These are phyloP conservation scores for Chaetops frenatus DNA, from an alignment of 2,113 vertebrate species.

Conservation along the genomic window DNA sequence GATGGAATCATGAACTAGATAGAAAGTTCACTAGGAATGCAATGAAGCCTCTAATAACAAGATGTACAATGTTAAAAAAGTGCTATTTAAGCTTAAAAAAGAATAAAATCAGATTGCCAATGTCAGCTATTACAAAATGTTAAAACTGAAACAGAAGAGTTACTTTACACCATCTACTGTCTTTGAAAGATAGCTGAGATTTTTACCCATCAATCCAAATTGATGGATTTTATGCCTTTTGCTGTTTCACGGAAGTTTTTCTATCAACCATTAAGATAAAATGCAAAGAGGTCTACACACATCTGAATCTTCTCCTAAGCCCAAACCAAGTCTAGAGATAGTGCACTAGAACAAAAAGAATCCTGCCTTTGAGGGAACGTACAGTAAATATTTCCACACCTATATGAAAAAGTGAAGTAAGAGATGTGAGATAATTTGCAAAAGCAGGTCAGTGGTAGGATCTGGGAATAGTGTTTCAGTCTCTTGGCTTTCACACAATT, in stretches of 20 bases:
- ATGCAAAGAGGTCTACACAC: not conserved
- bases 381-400: not conserved
- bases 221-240: not conserved
- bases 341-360: not conserved
- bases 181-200: not conserved
- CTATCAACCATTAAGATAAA: not conserved
- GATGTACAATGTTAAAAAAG: not conserved
- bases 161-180: not conserved
- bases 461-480: not conserved
- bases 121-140: not conserved
- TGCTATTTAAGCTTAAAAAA: not conserved
- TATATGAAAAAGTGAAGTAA: not conserved
- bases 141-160: not conserved
- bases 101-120: not conserved
- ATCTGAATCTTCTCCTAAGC: not conserved
- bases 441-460: constrained; percentile 21
- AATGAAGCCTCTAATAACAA: not conserved
- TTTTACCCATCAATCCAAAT: not conserved
- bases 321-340: not conserved
- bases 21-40: not conserved
- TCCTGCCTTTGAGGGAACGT: not conserved
- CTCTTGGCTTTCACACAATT: not conserved
- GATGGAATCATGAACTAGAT: not conserved
- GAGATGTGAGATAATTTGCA: not conserved
- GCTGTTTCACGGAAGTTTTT: not conserved